Evolutionary conservation across 2,113 vertebrate species (phyloP).

Genomic region (Poeciliopsis prolifica): DNA sequence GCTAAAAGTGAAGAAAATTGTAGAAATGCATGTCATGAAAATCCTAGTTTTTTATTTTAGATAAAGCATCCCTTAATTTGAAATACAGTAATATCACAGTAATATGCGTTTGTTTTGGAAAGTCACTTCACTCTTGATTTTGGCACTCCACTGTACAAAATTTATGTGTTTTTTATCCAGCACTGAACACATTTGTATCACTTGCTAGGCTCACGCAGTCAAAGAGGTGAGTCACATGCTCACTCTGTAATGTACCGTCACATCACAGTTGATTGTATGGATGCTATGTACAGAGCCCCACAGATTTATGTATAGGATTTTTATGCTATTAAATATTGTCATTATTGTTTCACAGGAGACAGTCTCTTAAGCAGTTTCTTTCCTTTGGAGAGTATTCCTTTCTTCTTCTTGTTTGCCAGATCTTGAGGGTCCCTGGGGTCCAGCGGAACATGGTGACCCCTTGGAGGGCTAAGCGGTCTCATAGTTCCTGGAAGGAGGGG

Average conservation of each 20-base stretch:
- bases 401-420: slow-evolving; percentile 94
- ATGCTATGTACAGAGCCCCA: slow-evolving; percentile 61
- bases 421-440: slow-evolving; percentile 83
- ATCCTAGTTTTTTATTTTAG: slow-evolving; percentile 82
- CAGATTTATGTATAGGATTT: slow-evolving; percentile 33
- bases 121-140: slow-evolving; percentile 47
- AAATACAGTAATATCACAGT: slow-evolving; percentile 67
- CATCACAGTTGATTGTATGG: slow-evolving; percentile 65
- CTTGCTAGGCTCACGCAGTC: slow-evolving; percentile 45
- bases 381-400: slow-evolving; percentile 97
- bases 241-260: slow-evolving; percentile 39
- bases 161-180: slow-evolving; percentile 44
- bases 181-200: slow-evolving; percentile 41
- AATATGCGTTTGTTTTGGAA: slow-evolving; percentile 49
- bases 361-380: slow-evolving; percentile 97
- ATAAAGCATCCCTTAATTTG: slow-evolving; percentile 41
- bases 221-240: slow-evolving; percentile 38
- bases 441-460: slow-evolving; percentile 53
- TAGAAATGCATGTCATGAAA: slow-evolving; percentile 80
- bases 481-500: slow-evolving; percentile 82
- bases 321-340: slow-evolving; percentile 16
- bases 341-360: slow-evolving; percentile 79
- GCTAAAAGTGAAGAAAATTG: slow-evolving; percentile 11
- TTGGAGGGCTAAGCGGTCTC: slow-evolving; percentile 89
- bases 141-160: slow-evolving; percentile 71